These are phyloP conservation scores for Araneus ventricosus DNA, from an alignment of 1,140 invertebrate genomes.

Conservation along the genomic window DNA sequence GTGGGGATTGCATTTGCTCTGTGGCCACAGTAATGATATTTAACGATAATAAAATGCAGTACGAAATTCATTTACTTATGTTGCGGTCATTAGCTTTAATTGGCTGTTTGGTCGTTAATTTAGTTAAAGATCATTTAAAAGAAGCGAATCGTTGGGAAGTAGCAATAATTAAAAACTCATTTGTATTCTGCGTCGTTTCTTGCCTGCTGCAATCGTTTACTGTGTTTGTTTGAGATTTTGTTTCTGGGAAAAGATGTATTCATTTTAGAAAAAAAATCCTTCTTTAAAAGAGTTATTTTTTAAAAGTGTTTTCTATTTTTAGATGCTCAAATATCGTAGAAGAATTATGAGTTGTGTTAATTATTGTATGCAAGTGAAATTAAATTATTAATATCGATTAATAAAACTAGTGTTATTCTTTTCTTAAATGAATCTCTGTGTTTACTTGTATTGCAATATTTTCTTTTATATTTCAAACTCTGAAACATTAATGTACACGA, in stretches of 20 bases:
- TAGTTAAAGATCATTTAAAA: slow-evolving; percentile 14
- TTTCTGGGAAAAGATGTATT: not conserved
- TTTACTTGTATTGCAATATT: too few relatives aligned
- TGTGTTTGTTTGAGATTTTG: not conserved
- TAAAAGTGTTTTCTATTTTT: too few relatives aligned
- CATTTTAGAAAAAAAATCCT: too few relatives aligned
- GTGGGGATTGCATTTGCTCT: not conserved
- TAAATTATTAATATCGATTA: too few relatives aligned
- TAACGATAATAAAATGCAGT: slow-evolving; percentile 48
- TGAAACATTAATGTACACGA: too few relatives aligned
- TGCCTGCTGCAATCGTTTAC: not conserved
- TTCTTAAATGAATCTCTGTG: too few relatives aligned
- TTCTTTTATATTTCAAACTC: too few relatives aligned
- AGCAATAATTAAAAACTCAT: slow-evolving; percentile 59
- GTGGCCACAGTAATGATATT: slow-evolving; percentile 23
- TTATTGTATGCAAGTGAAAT: too few relatives aligned
- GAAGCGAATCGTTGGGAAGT: not conserved
- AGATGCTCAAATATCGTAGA: too few relatives aligned
- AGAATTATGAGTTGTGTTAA: too few relatives aligned
- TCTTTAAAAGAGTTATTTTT: too few relatives aligned
- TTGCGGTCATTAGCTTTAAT: slow-evolving; percentile 52
- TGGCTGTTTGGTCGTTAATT: slow-evolving; percentile 53
- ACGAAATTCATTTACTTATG: slow-evolving; percentile 52
- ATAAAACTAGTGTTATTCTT: too few relatives aligned
- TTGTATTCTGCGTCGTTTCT: not conserved